phyloP scores from a whole-genome alignment of 2,113 vertebrate genomes.

The Oreocharis arfaki region DNA sequence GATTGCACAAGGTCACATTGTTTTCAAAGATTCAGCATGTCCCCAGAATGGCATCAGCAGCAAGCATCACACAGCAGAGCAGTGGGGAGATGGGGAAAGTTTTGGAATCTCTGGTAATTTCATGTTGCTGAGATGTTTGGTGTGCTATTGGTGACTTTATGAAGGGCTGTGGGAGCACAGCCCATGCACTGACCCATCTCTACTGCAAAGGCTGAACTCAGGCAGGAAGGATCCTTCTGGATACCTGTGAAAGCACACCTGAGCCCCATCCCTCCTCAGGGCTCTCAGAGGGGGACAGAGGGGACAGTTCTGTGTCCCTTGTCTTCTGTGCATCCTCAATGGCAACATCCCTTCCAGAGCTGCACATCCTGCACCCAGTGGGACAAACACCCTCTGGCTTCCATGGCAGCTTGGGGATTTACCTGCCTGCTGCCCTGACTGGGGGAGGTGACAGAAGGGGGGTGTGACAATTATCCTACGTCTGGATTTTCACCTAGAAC shows the following conservation, averaged over 20 bases:
- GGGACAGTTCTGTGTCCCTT: neutral
- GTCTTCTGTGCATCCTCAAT: neutral
- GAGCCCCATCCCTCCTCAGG: neutral
- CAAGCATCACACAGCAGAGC: neutral
- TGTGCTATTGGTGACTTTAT: neutral
- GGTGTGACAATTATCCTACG: neutral
- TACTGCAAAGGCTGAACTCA: neutral
- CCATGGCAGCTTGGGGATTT: neutral
- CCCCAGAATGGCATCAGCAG: neutral
- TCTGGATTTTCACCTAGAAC: neutral
- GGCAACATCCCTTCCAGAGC: neutral
- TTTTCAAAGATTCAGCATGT: neutral
- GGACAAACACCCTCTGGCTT: neutral
- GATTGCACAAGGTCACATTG: neutral
- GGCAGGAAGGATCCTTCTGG: neutral
- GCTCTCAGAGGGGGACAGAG: neutral
- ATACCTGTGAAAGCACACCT: neutral
- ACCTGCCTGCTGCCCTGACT: neutral
- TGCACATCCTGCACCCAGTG: neutral
- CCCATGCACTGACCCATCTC: neutral
- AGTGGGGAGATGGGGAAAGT: neutral
- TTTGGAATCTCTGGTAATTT: neutral
- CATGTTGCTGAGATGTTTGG: neutral
- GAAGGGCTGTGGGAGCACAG: neutral
- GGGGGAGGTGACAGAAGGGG: neutral